Conservation (phyloP, 2,797 vertebrate species). For the Amblyraja radiata region DNA sequence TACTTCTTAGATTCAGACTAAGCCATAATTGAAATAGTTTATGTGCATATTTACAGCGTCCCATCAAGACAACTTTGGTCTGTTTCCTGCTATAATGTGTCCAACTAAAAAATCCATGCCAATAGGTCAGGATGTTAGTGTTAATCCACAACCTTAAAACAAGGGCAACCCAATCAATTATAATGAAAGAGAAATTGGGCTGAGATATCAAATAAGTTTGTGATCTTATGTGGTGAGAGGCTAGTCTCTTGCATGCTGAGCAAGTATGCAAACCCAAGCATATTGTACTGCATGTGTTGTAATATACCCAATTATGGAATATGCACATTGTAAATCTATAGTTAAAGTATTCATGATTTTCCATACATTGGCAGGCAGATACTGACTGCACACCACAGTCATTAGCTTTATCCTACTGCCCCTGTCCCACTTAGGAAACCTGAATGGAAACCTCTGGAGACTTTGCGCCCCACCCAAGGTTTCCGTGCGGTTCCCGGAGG, state of each 20-base stretch:
- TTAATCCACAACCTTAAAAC: background rate
- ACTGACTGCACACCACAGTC: no score
- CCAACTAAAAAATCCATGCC: background rate
- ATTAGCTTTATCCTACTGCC: no score
- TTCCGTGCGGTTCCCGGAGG: no score
- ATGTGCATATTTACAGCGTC: background rate
- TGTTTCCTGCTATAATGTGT: background rate
- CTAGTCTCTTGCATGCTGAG: background rate
- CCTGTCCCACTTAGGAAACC: no score
- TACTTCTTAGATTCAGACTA: background rate
- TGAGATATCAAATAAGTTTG: background rate
- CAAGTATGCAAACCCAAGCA: no score
- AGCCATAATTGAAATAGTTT: background rate
- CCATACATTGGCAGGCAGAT: background rate
- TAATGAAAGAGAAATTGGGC: background rate
- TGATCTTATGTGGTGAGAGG: background rate
- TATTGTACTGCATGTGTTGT: no score
- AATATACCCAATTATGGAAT: no score
- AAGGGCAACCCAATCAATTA: background rate
- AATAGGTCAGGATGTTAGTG: background rate
- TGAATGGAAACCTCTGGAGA: no score
- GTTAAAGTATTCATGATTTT: background rate
- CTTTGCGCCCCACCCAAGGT: no score
- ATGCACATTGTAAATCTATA: background rate
- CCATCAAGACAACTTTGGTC: background rate